These are phyloP conservation scores for Rhea americana DNA, from an alignment of 2,113 vertebrate species.

Conservation along the genomic window DNA sequence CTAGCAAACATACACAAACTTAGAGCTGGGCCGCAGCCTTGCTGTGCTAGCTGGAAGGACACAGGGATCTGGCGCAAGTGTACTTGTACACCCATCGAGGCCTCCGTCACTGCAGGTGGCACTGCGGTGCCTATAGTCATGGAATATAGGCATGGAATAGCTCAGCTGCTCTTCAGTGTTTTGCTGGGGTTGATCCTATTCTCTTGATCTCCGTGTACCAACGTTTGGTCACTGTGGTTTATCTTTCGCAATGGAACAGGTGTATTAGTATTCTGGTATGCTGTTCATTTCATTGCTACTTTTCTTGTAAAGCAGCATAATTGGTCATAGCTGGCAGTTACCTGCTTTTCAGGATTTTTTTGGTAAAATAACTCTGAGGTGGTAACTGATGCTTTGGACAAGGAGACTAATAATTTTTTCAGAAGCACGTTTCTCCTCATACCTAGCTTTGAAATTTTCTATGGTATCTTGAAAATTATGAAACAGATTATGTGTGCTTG, in stretches of 20 bases:
- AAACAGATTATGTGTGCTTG: neutral
- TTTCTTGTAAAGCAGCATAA: slow-evolving; percentile 62
- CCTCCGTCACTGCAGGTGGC: neutral
- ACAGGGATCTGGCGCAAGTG: neutral
- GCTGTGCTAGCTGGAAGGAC: neutral
- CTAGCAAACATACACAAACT: neutral
- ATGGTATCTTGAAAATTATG: neutral
- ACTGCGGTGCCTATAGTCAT: neutral
- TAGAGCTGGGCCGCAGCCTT: neutral
- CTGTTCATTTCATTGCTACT: neutral
- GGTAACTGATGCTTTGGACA: slow-evolving; percentile 30
- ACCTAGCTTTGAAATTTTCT: neutral
- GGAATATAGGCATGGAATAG: too few relatives aligned
- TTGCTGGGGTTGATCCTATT: neutral
- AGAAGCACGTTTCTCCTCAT: neutral
- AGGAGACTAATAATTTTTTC: slow-evolving; percentile 28
- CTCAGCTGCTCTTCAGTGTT: neutral
- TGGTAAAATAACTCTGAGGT: slow-evolving; percentile 48
- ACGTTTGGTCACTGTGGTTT: neutral
- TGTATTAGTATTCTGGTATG: neutral
- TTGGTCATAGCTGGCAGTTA: slow-evolving; percentile 32
- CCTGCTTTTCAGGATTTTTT: slow-evolving; percentile 64
- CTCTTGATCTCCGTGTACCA: neutral
- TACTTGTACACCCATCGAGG: accelerated
- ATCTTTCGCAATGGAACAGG: neutral